phyloP scores from a whole-genome alignment of 2,888 invertebrate genomes.

The Melipona bicolor region DNA sequence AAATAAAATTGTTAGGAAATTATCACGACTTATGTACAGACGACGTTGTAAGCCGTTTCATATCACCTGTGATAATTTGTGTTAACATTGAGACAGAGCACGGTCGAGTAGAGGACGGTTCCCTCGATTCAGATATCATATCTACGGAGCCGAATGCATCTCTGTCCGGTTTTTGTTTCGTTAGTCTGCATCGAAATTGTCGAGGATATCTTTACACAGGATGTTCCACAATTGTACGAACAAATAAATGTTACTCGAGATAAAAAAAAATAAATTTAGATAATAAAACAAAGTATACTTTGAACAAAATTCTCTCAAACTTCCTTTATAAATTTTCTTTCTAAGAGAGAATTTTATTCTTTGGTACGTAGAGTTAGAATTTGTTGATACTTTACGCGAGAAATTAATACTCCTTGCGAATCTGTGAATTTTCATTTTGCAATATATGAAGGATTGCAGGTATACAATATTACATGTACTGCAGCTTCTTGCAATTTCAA shows the following conservation, averaged over 20 bases:
- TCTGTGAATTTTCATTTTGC: too few species aligned
- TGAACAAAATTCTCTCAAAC: background rate
- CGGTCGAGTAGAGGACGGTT: constrained; percentile 77
- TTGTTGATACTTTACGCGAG: background rate
- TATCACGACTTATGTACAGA: constrained; percentile 56
- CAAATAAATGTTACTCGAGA: background rate
- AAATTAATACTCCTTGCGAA: background rate
- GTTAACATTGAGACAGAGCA: constrained; percentile 77
- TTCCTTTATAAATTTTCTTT: background rate
- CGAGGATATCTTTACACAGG: background rate
- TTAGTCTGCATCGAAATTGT: constrained; percentile 62
- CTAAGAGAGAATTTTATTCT: background rate
- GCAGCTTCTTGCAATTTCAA: background rate
- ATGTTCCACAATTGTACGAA: background rate
- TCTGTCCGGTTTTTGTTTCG: constrained; percentile 69
- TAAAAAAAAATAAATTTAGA: background rate
- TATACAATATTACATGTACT: background rate
- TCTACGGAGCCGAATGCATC: constrained; percentile 74
- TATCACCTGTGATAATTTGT: constrained; percentile 79
- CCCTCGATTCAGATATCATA: constrained; percentile 74
- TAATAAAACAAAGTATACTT: background rate
- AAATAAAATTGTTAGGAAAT: constrained; percentile 63
- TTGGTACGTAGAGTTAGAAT: background rate
- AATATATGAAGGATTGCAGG: background rate
- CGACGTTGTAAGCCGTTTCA: constrained; percentile 57